Base-by-base conservation (phyloP, 2,888 invertebrate species). In the Drosophila atroscutellata region DNA sequence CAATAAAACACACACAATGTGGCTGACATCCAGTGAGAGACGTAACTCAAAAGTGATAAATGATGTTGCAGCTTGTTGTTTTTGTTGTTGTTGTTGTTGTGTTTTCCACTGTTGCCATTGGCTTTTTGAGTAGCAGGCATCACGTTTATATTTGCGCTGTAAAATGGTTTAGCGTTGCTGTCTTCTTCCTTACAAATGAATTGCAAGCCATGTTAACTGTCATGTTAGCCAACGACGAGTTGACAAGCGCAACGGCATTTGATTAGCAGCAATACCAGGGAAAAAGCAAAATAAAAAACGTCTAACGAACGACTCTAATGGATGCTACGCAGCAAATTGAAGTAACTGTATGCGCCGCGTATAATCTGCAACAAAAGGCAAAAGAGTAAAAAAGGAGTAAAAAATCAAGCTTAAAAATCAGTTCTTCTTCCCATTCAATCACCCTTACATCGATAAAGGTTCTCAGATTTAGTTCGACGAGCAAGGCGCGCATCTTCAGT, bases 311-410 rank as follows among this genome's bases (percentile, higher is more conserved):
- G 6, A 26, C 3, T 62, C 72, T 78, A 81, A 67, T 74, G 71
- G 36, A 85, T 64, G 63, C 81, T 90, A 55, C 83, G 88, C 68
- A 91, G 59, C 37, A 91, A 74, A 65, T 86, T 92, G 54, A 91
- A 91, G 74, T 91, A 92, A 56, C 91, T 91, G 65, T 90, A 92
- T 7, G 92, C 89, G 7, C 91, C 92, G 49, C 91, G 87, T 34
- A 91, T 78, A 39, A 92, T 90, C 91, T 91, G 56, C 2, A 68
- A 71, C 47, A 56, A 36, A 7, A 24, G n/a, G 11, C n/a, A 42
- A n/a, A n/a, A 2, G 2, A 5, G 42, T 42, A 15, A n/a, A 37
- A 0, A 34, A 54, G 18, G 30, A 28, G 6, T n/a, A 47, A 24
- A 55, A 37, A 9, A 6, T 18, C 18, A 36, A 32, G 5, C 11